Evolutionary conservation across 92 coral and sea anemone species (phyloP).

Genomic region (Palythoa heliodiscus): DNA sequence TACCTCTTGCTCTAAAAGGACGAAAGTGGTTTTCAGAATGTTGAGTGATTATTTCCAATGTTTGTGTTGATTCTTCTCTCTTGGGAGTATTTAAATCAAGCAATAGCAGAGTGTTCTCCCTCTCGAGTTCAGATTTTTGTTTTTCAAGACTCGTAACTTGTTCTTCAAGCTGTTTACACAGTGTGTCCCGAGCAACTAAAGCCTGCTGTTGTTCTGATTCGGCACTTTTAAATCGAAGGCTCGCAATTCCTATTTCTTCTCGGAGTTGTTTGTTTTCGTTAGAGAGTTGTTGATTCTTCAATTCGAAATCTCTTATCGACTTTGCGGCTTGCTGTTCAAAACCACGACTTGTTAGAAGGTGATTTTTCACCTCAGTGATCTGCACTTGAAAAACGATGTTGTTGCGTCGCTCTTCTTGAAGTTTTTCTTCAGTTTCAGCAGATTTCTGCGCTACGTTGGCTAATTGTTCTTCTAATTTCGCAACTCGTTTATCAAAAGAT

Average conservation of each 20-base stretch:
- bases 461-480: background rate
- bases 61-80: background rate
- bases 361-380: background rate
- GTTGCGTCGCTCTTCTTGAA: background rate
- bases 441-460: background rate
- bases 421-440: background rate
- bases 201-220: background rate
- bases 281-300: background rate
- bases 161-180: background rate
- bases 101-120: background rate
- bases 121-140: background rate
- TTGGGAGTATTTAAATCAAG: background rate
- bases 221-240: background rate
- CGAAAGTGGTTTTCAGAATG: background rate
- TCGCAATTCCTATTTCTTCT: background rate
- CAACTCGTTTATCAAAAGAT: background rate
- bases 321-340: slow-evolving; percentile 16
- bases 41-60: background rate
- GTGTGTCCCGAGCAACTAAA: background rate
- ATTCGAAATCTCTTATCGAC: background rate
- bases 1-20: background rate
- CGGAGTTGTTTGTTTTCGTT: background rate
- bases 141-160: background rate
- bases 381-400: background rate
- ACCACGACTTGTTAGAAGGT: background rate